Percentiles rank a stretch among this genome's conserved stretches.
Evolutionary conservation across 2,113 vertebrate genomes (phyloP).

Genomic region (Monopterus albus): DNA sequence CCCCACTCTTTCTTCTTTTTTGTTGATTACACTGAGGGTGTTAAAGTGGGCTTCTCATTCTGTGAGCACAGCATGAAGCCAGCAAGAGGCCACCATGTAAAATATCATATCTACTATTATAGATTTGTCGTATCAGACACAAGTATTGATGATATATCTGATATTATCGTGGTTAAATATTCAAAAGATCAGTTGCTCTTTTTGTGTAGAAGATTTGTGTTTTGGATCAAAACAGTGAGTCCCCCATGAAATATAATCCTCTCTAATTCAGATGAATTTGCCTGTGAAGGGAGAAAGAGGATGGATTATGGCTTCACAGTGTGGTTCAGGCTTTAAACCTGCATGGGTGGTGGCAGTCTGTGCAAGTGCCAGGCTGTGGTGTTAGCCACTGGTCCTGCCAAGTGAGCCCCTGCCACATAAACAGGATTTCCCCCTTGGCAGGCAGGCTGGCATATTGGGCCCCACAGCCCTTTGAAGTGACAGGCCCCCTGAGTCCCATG

Average conservation of each 20-base stretch:
- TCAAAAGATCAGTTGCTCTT: background rate
- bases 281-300: conserved; percentile 13
- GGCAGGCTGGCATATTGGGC: conserved; percentile 47
- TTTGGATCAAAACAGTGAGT: conserved; percentile 32
- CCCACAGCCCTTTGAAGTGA: conserved; percentile 72
- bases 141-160: background rate
- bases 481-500: conserved; percentile 56
- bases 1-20: conserved; percentile 23
- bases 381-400: conserved; percentile 63
- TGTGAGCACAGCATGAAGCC: conserved; percentile 29
- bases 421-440: conserved; percentile 72
- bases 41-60: conserved; percentile 49
- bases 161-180: background rate
- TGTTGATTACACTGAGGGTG: conserved; percentile 46
- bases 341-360: conserved; percentile 51
- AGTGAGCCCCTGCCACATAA: conserved; percentile 55
- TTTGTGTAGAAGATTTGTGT: conserved; percentile 10
- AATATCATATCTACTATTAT: conserved; percentile 6
- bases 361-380: conserved; percentile 50
- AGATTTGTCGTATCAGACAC: background rate
- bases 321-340: conserved; percentile 61
- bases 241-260: conserved; percentile 24
- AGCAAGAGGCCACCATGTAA: conserved; percentile 28
- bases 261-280: conserved; percentile 35
- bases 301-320: conserved; percentile 30